These are phyloP conservation scores for Cossypha dichroa DNA, from an alignment of 2,797 vertebrate species.

Conservation along the genomic window DNA sequence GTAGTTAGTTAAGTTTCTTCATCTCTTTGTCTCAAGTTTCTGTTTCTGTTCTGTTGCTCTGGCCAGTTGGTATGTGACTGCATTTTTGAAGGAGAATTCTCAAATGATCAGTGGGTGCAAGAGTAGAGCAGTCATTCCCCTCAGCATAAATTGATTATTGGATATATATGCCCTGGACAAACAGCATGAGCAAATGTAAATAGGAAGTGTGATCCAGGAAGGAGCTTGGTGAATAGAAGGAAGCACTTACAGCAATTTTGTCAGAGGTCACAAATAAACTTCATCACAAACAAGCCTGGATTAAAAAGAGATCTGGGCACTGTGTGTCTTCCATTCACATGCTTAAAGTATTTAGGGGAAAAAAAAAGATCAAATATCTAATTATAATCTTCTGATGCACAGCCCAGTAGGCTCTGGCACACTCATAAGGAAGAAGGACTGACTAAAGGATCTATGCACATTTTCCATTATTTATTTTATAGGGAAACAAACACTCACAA, in stretches of 20 bases:
- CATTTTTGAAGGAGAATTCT: background rate
- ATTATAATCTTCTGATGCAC: conserved; percentile 55
- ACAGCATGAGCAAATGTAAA: background rate
- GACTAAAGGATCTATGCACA: conserved; percentile 13
- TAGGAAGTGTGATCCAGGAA: background rate
- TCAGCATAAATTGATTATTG: background rate
- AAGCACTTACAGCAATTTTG: conserved; percentile 1
- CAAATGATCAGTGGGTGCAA: background rate
- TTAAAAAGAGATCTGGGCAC: conserved; percentile 20
- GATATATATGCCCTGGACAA: background rate
- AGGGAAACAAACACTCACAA: conserved; percentile 58
- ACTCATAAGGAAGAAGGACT: background rate
- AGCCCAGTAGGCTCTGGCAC: conserved; percentile 21
- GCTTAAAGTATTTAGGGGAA: conserved; percentile 10
- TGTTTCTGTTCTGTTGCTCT: background rate
- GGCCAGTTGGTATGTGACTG: background rate
- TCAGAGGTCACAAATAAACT: conserved; percentile 46
- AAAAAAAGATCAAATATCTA: conserved; percentile 49
- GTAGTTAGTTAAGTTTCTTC: background rate
- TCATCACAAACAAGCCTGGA: background rate
- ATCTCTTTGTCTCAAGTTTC: background rate
- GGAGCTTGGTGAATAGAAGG: background rate
- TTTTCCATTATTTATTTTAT: conserved; percentile 78
- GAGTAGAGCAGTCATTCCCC: background rate
- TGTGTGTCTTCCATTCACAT: background rate